phyloP scores from a whole-genome alignment of 2,888 invertebrate species.

The Mactromeris polynyma region DNA sequence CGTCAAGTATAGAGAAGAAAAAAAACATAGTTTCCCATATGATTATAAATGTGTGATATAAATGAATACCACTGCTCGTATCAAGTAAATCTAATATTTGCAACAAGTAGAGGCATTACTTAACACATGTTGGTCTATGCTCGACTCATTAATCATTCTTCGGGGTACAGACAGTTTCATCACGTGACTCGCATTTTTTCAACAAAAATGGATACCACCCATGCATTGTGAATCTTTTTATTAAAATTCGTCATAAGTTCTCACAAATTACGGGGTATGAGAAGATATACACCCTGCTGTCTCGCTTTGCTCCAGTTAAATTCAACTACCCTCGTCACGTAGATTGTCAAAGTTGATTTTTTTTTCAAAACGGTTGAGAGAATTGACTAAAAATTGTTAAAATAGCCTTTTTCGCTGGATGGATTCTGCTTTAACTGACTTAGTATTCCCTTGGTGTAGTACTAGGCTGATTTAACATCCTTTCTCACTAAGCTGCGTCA shows the following conservation, averaged over 20 bases:
- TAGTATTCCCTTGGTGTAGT: background rate
- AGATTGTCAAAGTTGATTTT: background rate
- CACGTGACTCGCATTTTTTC: slow-evolving; percentile 40
- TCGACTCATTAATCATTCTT: slow-evolving; percentile 44
- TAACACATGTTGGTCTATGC: slow-evolving; percentile 46
- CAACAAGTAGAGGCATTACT: slow-evolving; percentile 35
- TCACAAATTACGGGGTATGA: slow-evolving; percentile 13
- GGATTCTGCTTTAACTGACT: background rate
- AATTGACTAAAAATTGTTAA: background rate
- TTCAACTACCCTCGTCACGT: background rate
- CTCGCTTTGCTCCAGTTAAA: slow-evolving; percentile 37
- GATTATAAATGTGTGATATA: slow-evolving; percentile 7
- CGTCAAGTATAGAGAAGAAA: background rate
- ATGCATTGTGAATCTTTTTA: slow-evolving; percentile 19
- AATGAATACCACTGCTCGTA: slow-evolving; percentile 11
- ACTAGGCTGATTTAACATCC: slow-evolving; percentile 30
- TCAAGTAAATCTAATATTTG: slow-evolving; percentile 38
- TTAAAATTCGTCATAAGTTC: slow-evolving; percentile 33
- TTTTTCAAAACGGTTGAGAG: background rate
- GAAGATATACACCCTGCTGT: slow-evolving; percentile 20
- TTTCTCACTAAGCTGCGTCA: background rate
- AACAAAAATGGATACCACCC: slow-evolving; percentile 45
- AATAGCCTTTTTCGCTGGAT: background rate
- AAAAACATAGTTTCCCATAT: background rate
- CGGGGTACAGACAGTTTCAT: slow-evolving; percentile 22